phyloP scores from a whole-genome alignment of 2,113 vertebrate species.

The Oceanodroma tethys region DNA sequence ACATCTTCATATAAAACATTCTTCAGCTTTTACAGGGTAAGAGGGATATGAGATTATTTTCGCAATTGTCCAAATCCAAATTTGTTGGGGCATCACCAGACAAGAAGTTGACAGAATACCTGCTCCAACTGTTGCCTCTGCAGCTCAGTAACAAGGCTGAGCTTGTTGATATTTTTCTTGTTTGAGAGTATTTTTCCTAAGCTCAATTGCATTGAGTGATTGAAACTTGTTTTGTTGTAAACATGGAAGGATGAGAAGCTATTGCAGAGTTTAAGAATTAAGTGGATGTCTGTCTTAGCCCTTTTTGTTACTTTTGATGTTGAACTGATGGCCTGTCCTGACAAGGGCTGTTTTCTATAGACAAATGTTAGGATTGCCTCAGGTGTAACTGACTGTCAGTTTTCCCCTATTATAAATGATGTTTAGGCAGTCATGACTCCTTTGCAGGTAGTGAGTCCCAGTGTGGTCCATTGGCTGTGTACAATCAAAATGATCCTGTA shows the following conservation, averaged over 20 bases:
- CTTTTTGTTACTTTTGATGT: neutral
- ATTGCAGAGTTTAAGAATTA: neutral
- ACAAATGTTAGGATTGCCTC: neutral
- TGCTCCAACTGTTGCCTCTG: neutral
- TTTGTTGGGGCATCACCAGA: neutral
- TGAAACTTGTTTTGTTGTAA: neutral
- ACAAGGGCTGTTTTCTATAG: neutral
- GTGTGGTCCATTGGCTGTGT: neutral
- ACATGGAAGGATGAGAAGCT: neutral
- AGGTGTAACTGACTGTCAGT: neutral
- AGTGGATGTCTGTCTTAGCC: neutral
- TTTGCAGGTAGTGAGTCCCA: neutral
- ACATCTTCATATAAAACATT: neutral
- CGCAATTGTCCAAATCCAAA: neutral
- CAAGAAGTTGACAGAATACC: neutral
- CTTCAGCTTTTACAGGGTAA: neutral
- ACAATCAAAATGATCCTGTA: neutral
- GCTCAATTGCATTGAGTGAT: neutral
- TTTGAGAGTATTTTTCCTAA: neutral
- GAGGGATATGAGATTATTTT: neutral
- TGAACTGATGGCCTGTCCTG: neutral
- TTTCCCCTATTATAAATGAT: neutral
- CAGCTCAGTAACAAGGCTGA: neutral
- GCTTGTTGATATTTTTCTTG: neutral
- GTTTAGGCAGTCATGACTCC: neutral